Evolutionary conservation across 1,140 invertebrate species (phyloP).

Genomic region (Melipona quadrifasciata): DNA sequence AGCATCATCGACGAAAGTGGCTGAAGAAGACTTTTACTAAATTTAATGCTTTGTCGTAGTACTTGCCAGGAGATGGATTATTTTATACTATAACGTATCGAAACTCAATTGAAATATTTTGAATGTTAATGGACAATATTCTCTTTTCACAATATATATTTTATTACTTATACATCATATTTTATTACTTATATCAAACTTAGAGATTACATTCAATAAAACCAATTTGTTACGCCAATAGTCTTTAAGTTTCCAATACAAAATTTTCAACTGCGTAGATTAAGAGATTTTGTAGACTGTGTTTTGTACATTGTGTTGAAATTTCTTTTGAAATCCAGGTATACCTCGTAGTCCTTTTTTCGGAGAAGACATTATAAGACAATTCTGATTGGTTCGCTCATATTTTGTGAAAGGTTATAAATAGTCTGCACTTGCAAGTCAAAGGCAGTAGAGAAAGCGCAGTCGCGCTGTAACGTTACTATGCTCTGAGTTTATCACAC

Average conservation of each 20-base stretch:
- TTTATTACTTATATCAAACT: not conserved
- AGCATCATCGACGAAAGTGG: constrained; percentile 71
- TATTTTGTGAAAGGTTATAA: too few relatives aligned
- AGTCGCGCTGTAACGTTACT: too few relatives aligned
- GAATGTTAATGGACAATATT: not conserved
- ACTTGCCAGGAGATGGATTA: not conserved
- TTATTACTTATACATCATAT: not conserved
- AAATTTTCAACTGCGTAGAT: not conserved
- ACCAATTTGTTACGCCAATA: not conserved
- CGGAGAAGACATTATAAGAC: too few relatives aligned
- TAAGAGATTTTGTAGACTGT: not conserved
- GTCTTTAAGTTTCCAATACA: not conserved
- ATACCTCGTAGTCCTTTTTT: too few relatives aligned
- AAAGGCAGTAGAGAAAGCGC: too few relatives aligned
- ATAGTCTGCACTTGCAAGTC: too few relatives aligned
- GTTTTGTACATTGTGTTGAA: too few relatives aligned
- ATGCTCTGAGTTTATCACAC: too few relatives aligned
- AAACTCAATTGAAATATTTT: not conserved
- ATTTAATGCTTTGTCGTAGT: not conserved
- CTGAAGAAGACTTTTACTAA: constrained; percentile 88
- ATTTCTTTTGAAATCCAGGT: too few relatives aligned
- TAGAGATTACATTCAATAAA: not conserved
- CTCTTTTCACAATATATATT: not conserved
- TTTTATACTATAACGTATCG: not conserved
- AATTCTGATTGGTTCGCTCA: too few relatives aligned